Evolutionary conservation across 2,888 invertebrate genomes (phyloP).

Genomic region (Drosophila nr. perissopoda): DNA sequence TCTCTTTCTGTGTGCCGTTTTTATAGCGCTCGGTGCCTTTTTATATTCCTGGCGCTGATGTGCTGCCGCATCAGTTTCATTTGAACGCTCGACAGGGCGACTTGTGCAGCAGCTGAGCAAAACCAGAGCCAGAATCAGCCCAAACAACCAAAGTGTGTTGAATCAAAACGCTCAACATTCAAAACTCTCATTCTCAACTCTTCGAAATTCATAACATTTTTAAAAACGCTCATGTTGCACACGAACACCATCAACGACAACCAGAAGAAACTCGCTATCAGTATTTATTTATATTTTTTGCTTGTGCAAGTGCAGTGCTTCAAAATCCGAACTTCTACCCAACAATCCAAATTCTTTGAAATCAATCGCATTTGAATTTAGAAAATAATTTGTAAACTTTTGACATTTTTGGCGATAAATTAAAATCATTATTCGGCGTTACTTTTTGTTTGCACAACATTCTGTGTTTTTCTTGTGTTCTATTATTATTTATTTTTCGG

Average conservation of each 20-base stretch:
- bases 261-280: constrained; percentile 25
- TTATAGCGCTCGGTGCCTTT: constrained; percentile 30
- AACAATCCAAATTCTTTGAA: constrained; percentile 3
- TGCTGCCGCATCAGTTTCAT: constrained; percentile 73
- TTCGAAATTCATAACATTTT: constrained; percentile 25
- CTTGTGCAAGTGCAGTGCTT: constrained; percentile 48
- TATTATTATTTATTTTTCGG: constrained; percentile 35
- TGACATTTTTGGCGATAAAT: constrained; percentile 16
- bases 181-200: constrained; percentile 17
- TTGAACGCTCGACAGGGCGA: constrained; percentile 68
- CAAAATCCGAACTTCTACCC: constrained; percentile 21
- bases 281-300: constrained; percentile 48
- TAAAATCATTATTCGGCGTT: constrained; percentile 6
- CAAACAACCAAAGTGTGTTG: constrained; percentile 7
- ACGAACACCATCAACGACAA: constrained; percentile 23
- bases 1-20: constrained; percentile 27
- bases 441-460: constrained; percentile 8
- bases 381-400: background rate
- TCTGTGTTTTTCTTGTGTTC: constrained; percentile 20
- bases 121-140: constrained; percentile 18
- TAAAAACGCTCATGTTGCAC: constrained; percentile 42
- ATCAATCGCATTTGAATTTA: constrained; percentile 2
- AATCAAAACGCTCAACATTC: constrained; percentile 31
- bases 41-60: constrained; percentile 66
- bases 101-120: constrained; percentile 53